These are phyloP conservation scores for Anser cygnoides DNA, from an alignment of 2,113 vertebrate species.

Conservation along the genomic window DNA sequence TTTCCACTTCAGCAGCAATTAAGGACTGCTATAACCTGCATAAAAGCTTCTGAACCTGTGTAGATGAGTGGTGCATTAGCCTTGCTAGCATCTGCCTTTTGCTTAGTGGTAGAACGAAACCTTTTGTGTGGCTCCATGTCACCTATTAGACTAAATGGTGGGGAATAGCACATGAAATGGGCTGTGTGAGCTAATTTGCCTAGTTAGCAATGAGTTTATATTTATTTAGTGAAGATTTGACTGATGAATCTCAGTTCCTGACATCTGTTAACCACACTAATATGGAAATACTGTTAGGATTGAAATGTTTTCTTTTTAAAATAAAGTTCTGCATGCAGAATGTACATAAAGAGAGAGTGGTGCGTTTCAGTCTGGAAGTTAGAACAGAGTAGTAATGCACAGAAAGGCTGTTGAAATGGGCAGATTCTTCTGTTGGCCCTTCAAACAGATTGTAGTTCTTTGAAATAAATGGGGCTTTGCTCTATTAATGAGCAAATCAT, in stretches of 20 bases:
- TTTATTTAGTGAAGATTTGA: conserved; percentile 16
- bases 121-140: neutral
- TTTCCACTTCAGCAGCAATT: neutral
- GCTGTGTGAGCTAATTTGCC: neutral
- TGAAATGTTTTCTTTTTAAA: neutral
- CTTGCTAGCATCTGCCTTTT: neutral
- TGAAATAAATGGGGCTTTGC: neutral
- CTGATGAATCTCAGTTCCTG: neutral
- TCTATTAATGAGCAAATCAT: neutral
- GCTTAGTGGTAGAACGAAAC: neutral
- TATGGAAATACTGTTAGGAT: conserved; percentile 41
- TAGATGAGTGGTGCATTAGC: neutral
- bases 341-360: neutral
- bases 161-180: neutral
- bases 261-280: conserved; percentile 10
- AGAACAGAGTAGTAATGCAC: neutral
- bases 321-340: neutral
- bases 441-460: neutral
- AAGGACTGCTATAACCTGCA: neutral
- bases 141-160: neutral
- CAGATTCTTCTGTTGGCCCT: neutral
- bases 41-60: neutral
- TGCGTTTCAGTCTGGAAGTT: neutral
- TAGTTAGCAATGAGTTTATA: neutral
- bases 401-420: neutral